Conservation (phyloP, 2,888 invertebrate genomes). For the Raillietiella orientalis region DNA sequence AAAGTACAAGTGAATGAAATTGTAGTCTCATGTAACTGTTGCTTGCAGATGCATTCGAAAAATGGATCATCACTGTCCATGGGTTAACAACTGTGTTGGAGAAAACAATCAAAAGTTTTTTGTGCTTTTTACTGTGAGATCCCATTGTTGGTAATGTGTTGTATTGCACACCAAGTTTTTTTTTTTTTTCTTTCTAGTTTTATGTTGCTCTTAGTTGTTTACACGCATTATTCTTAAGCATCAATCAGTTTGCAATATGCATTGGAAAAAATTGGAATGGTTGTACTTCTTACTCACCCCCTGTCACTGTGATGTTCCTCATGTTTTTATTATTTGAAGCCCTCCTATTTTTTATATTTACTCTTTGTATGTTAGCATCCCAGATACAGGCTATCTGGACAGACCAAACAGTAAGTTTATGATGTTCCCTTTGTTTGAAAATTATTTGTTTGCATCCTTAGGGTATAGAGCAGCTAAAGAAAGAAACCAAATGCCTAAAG, state of each 20-base stretch:
- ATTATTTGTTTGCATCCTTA: slow-evolving; percentile 13
- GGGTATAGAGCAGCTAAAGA: slow-evolving; percentile 91
- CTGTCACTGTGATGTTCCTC: slow-evolving; percentile 69
- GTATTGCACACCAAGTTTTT: slow-evolving; percentile 3
- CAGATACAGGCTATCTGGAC: slow-evolving; percentile 91
- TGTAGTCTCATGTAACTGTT: slow-evolving; percentile 8
- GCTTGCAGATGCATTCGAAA: slow-evolving; percentile 32
- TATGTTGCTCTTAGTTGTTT: slow-evolving; percentile 90
- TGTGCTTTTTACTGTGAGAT: slow-evolving; percentile 74
- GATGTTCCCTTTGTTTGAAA: slow-evolving; percentile 1
- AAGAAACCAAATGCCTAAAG: slow-evolving; percentile 71
- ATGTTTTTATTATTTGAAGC: slow-evolving; percentile 77
- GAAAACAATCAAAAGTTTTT: slow-evolving; percentile 99
- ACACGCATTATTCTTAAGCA: slow-evolving; percentile 63
- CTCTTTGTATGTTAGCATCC: slow-evolving; percentile 84
- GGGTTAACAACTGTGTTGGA: slow-evolving; percentile 98
- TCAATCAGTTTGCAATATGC: slow-evolving; percentile 78
- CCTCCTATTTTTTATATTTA: slow-evolving; percentile 84
- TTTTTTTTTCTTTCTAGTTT: slow-evolving; percentile 27
- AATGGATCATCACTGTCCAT: slow-evolving; percentile 74
- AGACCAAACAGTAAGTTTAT: slow-evolving; percentile 56
- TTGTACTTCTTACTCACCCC: slow-evolving; percentile 72
- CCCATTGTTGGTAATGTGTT: slow-evolving; percentile 4
- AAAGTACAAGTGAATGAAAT: slow-evolving; percentile 2
- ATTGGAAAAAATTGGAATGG: slow-evolving; percentile 78